Conservation (phyloP, 1,140 invertebrate species). For the Pinna nobilis region DNA sequence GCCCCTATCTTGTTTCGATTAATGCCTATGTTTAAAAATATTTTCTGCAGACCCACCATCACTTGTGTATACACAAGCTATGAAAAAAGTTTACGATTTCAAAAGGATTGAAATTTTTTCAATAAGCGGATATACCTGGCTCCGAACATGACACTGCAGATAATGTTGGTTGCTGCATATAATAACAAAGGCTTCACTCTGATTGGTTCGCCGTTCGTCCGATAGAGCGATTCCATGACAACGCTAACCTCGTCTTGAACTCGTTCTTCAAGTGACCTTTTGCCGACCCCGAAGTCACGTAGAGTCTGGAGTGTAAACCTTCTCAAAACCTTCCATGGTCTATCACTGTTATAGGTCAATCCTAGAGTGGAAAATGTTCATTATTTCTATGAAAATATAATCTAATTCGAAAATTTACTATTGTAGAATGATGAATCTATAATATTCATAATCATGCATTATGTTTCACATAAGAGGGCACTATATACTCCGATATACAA, state of each 20-base stretch:
- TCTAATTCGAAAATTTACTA: no score
- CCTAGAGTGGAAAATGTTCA: constrained; percentile 30
- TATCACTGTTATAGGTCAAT: constrained; percentile 56
- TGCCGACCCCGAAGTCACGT: constrained; percentile 86
- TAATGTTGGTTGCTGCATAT: constrained; percentile 59
- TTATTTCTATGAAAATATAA: no score
- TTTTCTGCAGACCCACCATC: no score
- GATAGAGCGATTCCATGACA: constrained; percentile 41
- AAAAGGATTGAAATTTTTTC: neutral
- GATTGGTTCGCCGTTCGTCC: constrained; percentile 38
- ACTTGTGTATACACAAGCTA: no score
- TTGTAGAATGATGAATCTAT: no score
- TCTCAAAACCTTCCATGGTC: constrained; percentile 74
- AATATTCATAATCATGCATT: no score
- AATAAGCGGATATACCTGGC: constrained; percentile 42
- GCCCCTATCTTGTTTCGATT: no score
- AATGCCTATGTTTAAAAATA: no score
- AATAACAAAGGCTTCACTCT: constrained; percentile 48
- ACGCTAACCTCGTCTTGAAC: constrained; percentile 55
- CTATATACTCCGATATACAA: no score
- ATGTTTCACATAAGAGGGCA: no score
- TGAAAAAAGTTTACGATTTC: neutral
- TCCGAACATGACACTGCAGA: constrained; percentile 63
- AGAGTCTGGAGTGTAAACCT: constrained; percentile 92
- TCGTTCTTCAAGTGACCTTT: constrained; percentile 58